Base-by-base conservation (phyloP, 2,113 vertebrate species). In the Gymnorhina tibicen region DNA sequence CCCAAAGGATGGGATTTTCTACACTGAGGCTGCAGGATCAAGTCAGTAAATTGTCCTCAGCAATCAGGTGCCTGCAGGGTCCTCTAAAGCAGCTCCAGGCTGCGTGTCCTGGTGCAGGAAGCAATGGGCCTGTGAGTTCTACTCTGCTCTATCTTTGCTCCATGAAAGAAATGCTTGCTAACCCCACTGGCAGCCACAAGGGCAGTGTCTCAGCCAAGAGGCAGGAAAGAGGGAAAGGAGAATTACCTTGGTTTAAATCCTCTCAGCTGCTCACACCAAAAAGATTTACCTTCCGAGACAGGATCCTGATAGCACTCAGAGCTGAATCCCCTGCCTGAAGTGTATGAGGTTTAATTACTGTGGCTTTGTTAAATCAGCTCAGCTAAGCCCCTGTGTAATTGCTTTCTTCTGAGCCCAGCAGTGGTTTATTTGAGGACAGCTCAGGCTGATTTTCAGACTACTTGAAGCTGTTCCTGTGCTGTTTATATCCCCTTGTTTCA, bases 281-380 rank as follows among this genome's bases (percentile, higher is more conserved):
- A 85, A 64, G 81, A 75, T 85, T 89, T 81, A 94, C 91, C 94
- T 94, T 94, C 67, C 0, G 0, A 92, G 84, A 60, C 49, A 41
- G 53, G 77, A 82, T 87, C 87, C 62, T 76, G 77, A 84, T 37
- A 94, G 77, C 62, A n/a, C 73, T 95, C 2, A 0, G 77, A 74
- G 67, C 69, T 62, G 89, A 96, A 82, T 94, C 89, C 94, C 96
- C 91, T 85, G 87, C 85, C 91, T 87, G 79, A 95, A 94, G 87
- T 87, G 66, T 46, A 41, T 58, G 87, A 96, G 87, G 87, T 91
- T 96, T 97, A 97, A 96, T 96, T 97, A 97, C 93, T 94, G 87
- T 62, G 79, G 96, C 94, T 96, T 96, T 94, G 91, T 96, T 96
- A 96, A 95, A 96, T 95, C 93, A 96, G 95, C 89, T 89, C 30